Base-by-base conservation (phyloP, 1,140 invertebrate species). In the Drosophila bifasciata region DNA sequence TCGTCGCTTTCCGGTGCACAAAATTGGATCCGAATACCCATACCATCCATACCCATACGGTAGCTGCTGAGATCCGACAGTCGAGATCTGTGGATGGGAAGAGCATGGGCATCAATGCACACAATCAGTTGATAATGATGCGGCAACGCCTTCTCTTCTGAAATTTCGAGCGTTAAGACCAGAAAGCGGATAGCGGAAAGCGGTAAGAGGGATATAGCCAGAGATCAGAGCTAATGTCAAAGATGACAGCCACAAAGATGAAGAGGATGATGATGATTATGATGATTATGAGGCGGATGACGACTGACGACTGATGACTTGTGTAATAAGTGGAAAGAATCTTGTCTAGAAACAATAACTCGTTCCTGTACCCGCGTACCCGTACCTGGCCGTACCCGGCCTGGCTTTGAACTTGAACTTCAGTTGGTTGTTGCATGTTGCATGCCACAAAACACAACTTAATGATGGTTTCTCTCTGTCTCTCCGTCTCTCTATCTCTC, bases 251-350 rank as follows among this genome's bases (percentile, higher is more conserved):
- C 64, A 69, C 48, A 67, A 69, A 51, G 58, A 68, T 48, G 76
- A 73, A 60, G 67, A 53, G 32, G 40, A 51, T 56, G 51, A 44
- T 46, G 53, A 63, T 80, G 63, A 64, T 40, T 49, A 41, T 17
- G 23, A 58, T 58, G 41, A 45, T 44, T 40, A 58, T 36, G 55
- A 58, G 25, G 21, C 40, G 59, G 64, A 74, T 43, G 60, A 50
- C 50, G 61, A 53, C 28, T 36, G 48, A 51, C 66, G 58, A 66
- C 72, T 86, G 83, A 86, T 86, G 83, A 83, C 83, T 86, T 86
- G 83, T 86, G 83, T 86, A 88, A 86, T 86, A 88, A 86, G 83
- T 83, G 83, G 81, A 86, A 83, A 89, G 83, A 86, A 83, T 86
- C 83, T 86, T 86, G 83, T 86, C 83, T 76, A 77, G 83, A 77